Percentiles rank a stretch among this genome's conserved stretches.
Conservation (phyloP, 2,113 vertebrate genomes). For the Neotragus moschatus region DNA sequence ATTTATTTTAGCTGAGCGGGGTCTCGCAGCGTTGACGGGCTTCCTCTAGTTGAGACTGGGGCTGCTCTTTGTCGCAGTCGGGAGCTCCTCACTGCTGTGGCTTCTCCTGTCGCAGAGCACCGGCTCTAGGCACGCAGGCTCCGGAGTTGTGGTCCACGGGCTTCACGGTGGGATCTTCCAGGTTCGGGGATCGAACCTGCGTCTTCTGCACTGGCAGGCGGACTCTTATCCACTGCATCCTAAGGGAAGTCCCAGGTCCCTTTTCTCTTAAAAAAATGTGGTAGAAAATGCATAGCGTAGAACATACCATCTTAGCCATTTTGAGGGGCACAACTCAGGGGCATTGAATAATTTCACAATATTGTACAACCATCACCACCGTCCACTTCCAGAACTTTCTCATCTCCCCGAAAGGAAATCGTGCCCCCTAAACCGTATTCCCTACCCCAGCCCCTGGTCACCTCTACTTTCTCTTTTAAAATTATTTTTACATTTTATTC, state of each 20-base stretch:
- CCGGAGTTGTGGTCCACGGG: no score
- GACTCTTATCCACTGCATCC: no score
- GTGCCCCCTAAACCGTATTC: fast-evolving
- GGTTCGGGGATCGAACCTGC: no score
- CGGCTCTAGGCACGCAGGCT: no score
- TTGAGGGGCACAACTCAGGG: not conserved
- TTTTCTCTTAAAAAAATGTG: no score
- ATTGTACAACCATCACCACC: not conserved
- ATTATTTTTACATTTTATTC: not conserved
- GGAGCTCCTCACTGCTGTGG: not conserved
- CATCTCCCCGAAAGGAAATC: not conserved
- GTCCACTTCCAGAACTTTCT: not conserved
- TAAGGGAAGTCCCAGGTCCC: no score
- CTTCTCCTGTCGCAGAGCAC: not conserved
- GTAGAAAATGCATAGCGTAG: not conserved
- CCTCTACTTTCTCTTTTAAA: not conserved
- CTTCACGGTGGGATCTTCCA: no score
- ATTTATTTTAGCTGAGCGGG: not conserved
- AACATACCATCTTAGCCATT: not conserved
- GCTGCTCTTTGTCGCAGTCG: not conserved
- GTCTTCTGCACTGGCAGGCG: no score
- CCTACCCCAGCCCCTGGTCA: not conserved
- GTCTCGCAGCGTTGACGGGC: not conserved
- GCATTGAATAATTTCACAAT: fast-evolving
- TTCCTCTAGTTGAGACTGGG: not conserved